A percentile compares a stretch with the other conserved stretches of the same genome.
Conservation (phyloP, 2,113 vertebrate genomes). For the Caloenas nicobarica region DNA sequence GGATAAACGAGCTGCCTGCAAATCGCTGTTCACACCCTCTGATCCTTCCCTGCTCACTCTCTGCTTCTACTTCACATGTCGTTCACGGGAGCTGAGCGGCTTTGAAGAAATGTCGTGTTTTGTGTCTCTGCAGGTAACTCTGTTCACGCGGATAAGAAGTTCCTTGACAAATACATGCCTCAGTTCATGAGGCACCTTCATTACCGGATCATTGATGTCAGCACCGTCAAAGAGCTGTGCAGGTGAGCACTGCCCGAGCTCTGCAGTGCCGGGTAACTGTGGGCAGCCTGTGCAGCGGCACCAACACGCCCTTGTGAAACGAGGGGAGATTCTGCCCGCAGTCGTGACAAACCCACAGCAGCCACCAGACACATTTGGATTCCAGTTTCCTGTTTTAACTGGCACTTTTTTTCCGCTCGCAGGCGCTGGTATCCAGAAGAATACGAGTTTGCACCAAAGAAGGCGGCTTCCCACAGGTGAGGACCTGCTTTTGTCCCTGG, state of each 20-base stretch:
- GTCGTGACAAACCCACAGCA: neutral
- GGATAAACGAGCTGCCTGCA: neutral
- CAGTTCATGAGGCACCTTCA: conserved; percentile 92
- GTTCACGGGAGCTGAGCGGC: accelerated
- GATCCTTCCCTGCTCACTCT: neutral
- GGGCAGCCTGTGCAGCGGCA: too few relatives aligned
- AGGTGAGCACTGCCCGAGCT: conserved; percentile 71
- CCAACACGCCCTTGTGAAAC: neutral
- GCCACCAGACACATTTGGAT: accelerated
- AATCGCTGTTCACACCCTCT: neutral
- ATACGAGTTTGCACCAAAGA: conserved; percentile 87
- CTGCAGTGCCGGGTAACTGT: too few relatives aligned
- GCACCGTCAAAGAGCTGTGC: conserved; percentile 97
- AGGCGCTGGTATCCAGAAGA: conserved; percentile 96
- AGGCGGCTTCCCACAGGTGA: conserved; percentile 93
- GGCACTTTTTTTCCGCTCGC: neutral
- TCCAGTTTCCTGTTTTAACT: neutral
- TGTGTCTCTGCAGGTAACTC: conserved; percentile 81
- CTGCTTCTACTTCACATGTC: neutral
- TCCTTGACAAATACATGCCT: conserved; percentile 97
- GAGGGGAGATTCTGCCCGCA: neutral
- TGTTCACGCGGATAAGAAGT: conserved; percentile 90
- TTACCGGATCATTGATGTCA: conserved; percentile 93
- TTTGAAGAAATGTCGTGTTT: conserved; percentile 21
- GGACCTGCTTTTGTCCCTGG: neutral